Percentiles rank a stretch among this genome's conserved stretches.
Conservation (phyloP, 1,140 invertebrate species). For the Magallana angulata region DNA sequence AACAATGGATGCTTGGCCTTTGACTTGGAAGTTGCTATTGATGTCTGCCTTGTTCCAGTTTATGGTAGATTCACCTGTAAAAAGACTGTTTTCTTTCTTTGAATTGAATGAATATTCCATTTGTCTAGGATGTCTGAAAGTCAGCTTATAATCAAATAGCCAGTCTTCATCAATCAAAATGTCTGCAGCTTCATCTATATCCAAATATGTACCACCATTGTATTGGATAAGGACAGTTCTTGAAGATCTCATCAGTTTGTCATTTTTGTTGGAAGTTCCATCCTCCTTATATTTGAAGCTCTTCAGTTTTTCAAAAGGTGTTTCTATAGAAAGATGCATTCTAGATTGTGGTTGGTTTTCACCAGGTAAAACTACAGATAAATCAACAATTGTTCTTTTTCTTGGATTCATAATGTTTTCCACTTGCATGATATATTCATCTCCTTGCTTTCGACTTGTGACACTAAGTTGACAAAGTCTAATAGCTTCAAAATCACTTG, state of each 20-base stretch:
- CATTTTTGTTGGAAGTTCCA: constrained; percentile 27
- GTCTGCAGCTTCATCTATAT: constrained; percentile 54
- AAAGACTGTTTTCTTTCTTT: constrained; percentile 50
- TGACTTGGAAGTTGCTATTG: constrained; percentile 61
- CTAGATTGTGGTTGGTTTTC: neutral
- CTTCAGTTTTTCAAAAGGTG: constrained; percentile 57
- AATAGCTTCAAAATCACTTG: constrained; percentile 52
- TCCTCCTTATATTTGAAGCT: constrained; percentile 48
- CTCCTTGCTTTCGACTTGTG: neutral
- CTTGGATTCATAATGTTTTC: constrained; percentile 9
- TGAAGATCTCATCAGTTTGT: constrained; percentile 11
- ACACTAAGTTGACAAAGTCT: constrained; percentile 51
- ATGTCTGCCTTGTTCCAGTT: constrained; percentile 69
- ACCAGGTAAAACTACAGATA: neutral
- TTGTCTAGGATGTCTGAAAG: constrained; percentile 58
- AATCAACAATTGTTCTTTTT: neutral
- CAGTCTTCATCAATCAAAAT: neutral
- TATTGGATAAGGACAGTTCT: constrained; percentile 46
- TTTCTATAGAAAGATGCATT: constrained; percentile 28
- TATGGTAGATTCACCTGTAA: constrained; percentile 57
- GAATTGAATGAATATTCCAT: constrained; percentile 63
- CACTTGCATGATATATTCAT: constrained; percentile 6
- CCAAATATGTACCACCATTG: constrained; percentile 66
- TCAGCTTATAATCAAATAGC: constrained; percentile 42
- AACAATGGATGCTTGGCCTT: constrained; percentile 23